Evolutionary conservation across 2,888 invertebrate genomes (phyloP), one percentile per base, ranked within the genome.

Genomic region (Tetropium fuscum): DNA sequence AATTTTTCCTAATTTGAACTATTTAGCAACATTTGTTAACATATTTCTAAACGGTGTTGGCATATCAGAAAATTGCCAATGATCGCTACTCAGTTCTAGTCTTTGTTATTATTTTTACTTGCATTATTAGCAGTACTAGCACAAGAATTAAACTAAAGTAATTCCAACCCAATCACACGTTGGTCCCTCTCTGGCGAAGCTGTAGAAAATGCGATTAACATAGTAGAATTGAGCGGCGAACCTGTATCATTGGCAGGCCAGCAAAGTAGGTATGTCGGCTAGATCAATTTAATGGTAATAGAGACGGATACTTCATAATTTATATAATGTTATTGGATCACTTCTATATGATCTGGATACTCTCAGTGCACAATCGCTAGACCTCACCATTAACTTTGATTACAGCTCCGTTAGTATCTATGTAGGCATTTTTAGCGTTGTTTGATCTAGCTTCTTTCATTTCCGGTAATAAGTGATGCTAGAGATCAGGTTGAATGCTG

Each of bases 221-320:
- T 58, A 49, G 55, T 59, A 22, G 22, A 32, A 48, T 45, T 45
- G 54, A 45, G 27, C 44, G 57, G 40, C 45, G 57, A 43, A 59
- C 60, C 49, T 60, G 63, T 63, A 63, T 63, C 63, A 56, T 63
- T 59, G 60, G 44, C 51, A 53, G 56, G 43, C 19, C 40, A 53
- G 58, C 63, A 64, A 66, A 66, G 64, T n/a, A n/a, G n/a, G n/a
- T 61, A 58, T 61, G 61, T 63, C 69, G 68, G 63, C 62, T 47
- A 59, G 61, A 61, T 66, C 65, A 53, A 68, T 69, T 68, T 71
- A 69, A 72, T 72, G 72, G 68, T 69, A 69, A 71, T 71, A 66
- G 66, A 64, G 66, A 66, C 57, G 66, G 63, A 61, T 73, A 67
- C 65, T 73, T 70, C 68, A 70, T 71, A 71, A 70, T 71, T 71